Base-by-base conservation (phyloP, 2,888 invertebrate genomes). In the Anthoptus insignis region DNA sequence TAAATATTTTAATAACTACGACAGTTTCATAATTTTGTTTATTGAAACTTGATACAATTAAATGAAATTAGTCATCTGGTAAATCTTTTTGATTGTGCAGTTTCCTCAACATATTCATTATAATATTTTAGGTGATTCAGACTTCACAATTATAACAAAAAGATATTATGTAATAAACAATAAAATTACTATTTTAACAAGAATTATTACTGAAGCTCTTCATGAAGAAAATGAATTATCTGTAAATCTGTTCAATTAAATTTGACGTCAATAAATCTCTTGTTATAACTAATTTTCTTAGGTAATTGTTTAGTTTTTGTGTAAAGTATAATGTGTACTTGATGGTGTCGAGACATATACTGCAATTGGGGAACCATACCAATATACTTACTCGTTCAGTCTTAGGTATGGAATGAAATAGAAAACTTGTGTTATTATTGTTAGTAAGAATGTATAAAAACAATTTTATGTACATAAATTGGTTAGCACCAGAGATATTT, bases 381-480 rank as follows among this genome's bases (percentile, higher is more conserved):
- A 53, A 52, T 59, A 64, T 64, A 73, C 73, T 76, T 63, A 77
- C 74, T 70, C 74, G 72, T 65, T 77, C 77, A 72, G 75, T 74
- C 77, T 77, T 73, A 60, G 52, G 66, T 54, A 47, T 56, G 70
- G 72, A 67, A 63, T 64, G 65, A 59, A 69, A 57, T 34, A 59
- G 34, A 64, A 60, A 57, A 65, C 39, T 32, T 39, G 27, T 24
- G 64, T 42, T 54, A 58, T 49, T 52, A 54, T 49, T 49, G 34
- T 24, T 24, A 53, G 21, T 39, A 16, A 22, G 39, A n/a, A n/a
- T n/a, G 49, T 11, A 13, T 39, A 32, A 39, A n/a, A 1, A n/a
- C 5, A 34, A 24, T n/a, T n/a, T 14, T 27, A 42, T 71, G 16
- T 5, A 59, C 14, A 39, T 13, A 42, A 59, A 42, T 34, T 34